Evolutionary conservation across 2,888 invertebrate genomes (phyloP), one percentile per base, ranked within the genome.

Genomic region (Melanophora roralis): DNA sequence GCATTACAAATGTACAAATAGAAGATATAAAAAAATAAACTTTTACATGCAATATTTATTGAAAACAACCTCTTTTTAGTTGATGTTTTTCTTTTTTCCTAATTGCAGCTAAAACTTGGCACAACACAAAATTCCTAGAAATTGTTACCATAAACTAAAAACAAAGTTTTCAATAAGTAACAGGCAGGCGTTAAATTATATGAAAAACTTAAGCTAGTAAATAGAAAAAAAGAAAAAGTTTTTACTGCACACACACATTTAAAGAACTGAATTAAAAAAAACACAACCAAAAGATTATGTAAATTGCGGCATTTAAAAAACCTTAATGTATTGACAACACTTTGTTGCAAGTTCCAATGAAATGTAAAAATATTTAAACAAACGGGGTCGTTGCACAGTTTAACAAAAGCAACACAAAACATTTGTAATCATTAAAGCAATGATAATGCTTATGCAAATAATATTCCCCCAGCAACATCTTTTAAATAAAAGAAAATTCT

Each of bases 291-390:
- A n/a, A 36, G 21, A 62, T 72, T 72, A 72, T 72, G 71, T 43
- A 68, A 38, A n/a, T 2, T 4, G 43, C 11, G 34, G 11, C 19
- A 62, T 45, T 23, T 43, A n/a, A 4, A 21, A 32, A 8, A 57
- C 16, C 21, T 43, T 40, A 65, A 65, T 21, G 65, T 74, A 65
- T 27, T 14, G 4, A 14, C 27, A 47, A 38, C 16, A 74, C 53
- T 32, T 62, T 62, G 62, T 72, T 68, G 67, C 53, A 67, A 23
- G 27, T 12, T 6, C 55, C 45, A 45, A 43, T 57, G 45, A 14
- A 21, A 7, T 5, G 4, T 9, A 9, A 19, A 45, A 43, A 40
- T 21, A 19, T 40, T 21, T 51, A 19, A 12, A 9, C n/a, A 49
- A 38, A 9, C 32, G 14, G 32, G n/a, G 40, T 23, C 45, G 21